Evolutionary conservation across 2,113 vertebrate species (phyloP).

Genomic region (Corythaeola cristata): DNA sequence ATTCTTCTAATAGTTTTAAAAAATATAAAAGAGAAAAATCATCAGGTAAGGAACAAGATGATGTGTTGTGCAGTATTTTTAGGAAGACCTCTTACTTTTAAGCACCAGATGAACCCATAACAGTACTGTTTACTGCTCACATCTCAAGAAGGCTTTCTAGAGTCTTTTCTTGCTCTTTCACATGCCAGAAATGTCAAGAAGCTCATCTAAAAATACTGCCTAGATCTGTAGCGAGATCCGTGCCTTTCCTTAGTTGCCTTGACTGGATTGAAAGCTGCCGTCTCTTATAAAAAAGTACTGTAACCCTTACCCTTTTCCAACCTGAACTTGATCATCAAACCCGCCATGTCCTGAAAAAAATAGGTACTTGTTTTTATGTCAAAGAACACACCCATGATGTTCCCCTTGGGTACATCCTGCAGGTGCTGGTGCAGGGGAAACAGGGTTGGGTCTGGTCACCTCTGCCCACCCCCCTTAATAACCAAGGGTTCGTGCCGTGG

Average conservation of each 20-base stretch:
- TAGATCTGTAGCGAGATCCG: conserved; percentile 27
- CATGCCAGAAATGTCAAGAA: not conserved
- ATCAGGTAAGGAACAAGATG: conserved; percentile 77
- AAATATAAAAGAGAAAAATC: conserved; percentile 72
- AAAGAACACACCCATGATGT: accelerated
- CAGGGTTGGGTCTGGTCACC: not conserved
- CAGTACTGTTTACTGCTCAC: not conserved
- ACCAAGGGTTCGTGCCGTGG: accelerated
- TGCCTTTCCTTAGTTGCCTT: not conserved
- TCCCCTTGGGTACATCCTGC: not conserved
- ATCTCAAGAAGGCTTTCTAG: conserved; percentile 55
- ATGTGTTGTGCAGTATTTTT: not conserved
- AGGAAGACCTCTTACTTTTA: conserved; percentile 35
- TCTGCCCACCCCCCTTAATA: not conserved
- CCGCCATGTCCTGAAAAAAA: not conserved
- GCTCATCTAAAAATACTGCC: not conserved
- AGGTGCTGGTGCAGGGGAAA: not conserved
- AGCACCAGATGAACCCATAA: not conserved
- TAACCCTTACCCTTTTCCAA: not conserved
- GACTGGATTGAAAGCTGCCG: not conserved
- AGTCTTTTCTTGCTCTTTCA: conserved; percentile 50
- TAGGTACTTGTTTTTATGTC: not conserved
- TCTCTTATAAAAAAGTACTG: not conserved
- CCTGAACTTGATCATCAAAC: not conserved
- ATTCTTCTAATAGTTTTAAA: conserved; percentile 83